phyloP scores from a whole-genome alignment of 2,113 vertebrate species.

The Poeciliopsis turrubarensis region DNA sequence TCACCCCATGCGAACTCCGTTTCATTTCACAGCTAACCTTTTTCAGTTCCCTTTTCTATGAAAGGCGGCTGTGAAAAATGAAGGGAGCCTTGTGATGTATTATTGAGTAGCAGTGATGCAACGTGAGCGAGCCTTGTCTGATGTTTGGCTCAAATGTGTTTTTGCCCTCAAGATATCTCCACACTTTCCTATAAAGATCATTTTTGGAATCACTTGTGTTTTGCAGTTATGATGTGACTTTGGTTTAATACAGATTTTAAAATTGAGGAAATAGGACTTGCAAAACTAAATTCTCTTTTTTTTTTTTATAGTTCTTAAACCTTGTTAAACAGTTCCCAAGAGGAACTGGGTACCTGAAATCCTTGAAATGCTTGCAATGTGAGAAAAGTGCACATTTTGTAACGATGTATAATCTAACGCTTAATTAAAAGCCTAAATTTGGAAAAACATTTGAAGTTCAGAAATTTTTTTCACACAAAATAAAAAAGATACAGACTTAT shows the following conservation, averaged over 20 bases:
- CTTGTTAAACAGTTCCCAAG: background rate
- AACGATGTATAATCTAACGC: too few species aligned
- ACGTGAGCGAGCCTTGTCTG: slow-evolving; percentile 15
- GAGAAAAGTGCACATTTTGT: too few species aligned
- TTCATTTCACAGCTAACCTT: slow-evolving; percentile 9
- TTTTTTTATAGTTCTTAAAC: background rate
- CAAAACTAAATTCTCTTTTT: background rate
- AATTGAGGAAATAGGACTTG: background rate
- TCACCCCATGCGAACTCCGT: slow-evolving; percentile 5
- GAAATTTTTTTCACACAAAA: too few species aligned
- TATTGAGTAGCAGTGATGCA: slow-evolving; percentile 52
- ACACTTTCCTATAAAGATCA: slow-evolving; percentile 6
- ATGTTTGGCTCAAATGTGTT: slow-evolving; percentile 16
- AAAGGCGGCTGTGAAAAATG: slow-evolving; percentile 22
- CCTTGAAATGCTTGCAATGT: too few species aligned
- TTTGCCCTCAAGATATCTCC: slow-evolving; percentile 22
- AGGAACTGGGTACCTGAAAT: too few species aligned
- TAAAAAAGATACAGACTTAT: too few species aligned
- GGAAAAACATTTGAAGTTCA: too few species aligned
- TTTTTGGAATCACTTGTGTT: background rate
- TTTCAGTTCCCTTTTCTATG: slow-evolving; percentile 27
- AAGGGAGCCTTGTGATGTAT: slow-evolving; percentile 49
- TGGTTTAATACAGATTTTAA: background rate
- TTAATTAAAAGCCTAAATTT: too few species aligned
- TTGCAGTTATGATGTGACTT: background rate